Conservation (phyloP, 2,888 invertebrate genomes). For the Tuta absoluta region DNA sequence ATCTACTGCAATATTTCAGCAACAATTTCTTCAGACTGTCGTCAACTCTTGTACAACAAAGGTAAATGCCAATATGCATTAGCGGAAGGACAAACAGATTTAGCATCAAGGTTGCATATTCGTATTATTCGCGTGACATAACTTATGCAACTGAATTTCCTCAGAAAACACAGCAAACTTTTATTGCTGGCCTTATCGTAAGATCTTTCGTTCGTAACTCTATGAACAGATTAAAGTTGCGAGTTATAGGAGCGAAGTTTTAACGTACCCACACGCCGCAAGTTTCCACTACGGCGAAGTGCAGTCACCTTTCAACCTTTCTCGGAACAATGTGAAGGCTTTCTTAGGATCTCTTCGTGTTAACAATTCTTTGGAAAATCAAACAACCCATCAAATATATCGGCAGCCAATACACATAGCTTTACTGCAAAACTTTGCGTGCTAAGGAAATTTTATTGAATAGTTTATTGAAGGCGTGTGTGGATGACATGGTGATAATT, state of each 20-base stretch:
- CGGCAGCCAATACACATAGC: neutral
- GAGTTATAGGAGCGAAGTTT: slow-evolving; percentile 57
- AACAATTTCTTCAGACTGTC: neutral
- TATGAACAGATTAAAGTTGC: slow-evolving; percentile 53
- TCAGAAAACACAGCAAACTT: slow-evolving; percentile 2
- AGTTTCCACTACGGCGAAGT: slow-evolving; percentile 61
- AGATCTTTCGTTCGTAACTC: slow-evolving; percentile 44
- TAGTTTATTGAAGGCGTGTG: neutral
- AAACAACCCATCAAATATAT: neutral
- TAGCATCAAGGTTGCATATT: slow-evolving; percentile 22
- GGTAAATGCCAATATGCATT: slow-evolving; percentile 1
- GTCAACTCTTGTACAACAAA: neutral
- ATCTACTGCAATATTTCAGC: neutral
- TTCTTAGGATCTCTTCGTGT: slow-evolving; percentile 1
- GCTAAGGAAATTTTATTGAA: slow-evolving; percentile 13
- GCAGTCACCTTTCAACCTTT: slow-evolving; percentile 67
- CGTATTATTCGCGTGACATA: slow-evolving; percentile 12
- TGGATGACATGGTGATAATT: slow-evolving; percentile 18
- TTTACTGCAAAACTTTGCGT: slow-evolving; percentile 4
- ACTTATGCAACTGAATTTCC: slow-evolving; percentile 13
- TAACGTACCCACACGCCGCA: slow-evolving; percentile 49
- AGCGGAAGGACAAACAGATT: slow-evolving; percentile 9
- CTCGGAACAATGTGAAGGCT: slow-evolving; percentile 34
- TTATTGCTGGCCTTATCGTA: slow-evolving; percentile 12
- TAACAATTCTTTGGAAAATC: slow-evolving; percentile 3